phyloP scores from a whole-genome alignment of 2,888 invertebrate species.

The Pristionchus maxplancki region DNA sequence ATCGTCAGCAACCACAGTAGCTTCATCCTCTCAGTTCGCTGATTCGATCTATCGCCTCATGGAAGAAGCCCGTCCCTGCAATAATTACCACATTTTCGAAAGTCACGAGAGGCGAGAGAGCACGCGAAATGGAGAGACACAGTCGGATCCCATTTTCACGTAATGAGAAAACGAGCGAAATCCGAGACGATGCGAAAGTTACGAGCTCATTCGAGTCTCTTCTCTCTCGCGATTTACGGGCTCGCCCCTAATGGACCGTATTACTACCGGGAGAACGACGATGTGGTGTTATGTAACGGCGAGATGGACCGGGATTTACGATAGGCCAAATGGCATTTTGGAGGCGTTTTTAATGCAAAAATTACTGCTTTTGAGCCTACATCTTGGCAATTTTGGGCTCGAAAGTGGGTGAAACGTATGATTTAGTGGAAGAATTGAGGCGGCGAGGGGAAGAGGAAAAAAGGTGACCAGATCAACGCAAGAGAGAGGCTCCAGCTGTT shows the following conservation, averaged over 20 bases:
- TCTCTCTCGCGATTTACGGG: background rate
- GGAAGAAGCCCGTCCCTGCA: background rate
- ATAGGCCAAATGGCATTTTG: background rate
- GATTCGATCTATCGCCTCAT: constrained; percentile 1
- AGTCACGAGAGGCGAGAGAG: background rate
- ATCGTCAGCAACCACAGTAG: background rate
- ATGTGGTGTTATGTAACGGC: constrained; percentile 26
- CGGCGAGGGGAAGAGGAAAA: background rate
- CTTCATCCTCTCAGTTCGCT: too few relatives aligned
- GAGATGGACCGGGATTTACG: background rate
- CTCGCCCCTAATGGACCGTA: constrained; percentile 35
- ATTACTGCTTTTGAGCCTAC: too few relatives aligned
- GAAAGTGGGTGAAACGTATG: constrained; percentile 2
- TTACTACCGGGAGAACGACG: constrained; percentile 5
- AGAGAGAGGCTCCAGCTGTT: constrained; percentile 35
- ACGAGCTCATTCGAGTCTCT: constrained; percentile 1
- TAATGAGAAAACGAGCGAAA: background rate
- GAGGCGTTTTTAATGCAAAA: background rate
- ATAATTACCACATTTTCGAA: background rate
- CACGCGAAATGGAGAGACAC: background rate
- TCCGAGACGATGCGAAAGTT: constrained; percentile 6
- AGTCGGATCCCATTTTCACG: background rate
- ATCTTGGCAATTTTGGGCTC: too few relatives aligned
- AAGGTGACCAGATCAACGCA: constrained; percentile 37
- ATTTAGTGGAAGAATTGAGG: background rate